Evolutionary conservation across 2,797 vertebrate species (phyloP), one percentile per base, ranked within the genome.

Genomic region (Channallabes apus): DNA sequence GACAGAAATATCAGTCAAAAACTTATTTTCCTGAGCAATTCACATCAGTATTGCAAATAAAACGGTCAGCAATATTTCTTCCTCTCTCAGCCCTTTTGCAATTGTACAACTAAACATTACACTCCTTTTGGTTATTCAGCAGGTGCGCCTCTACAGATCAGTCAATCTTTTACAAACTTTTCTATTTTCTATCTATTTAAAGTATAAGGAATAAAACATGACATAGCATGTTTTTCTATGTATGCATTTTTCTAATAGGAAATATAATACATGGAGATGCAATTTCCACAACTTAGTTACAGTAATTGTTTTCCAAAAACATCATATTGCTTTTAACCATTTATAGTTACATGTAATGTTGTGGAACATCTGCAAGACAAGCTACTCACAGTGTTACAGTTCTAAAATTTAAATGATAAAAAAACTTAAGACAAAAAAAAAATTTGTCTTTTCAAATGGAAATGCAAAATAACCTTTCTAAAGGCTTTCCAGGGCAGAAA

Each of bases 1-100:
- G 94, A 95, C 94, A 88, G 88, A 91, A 87, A 94, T 84, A 91
- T 88, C 90, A 93, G 89, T 91, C 93, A 93, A 95, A 65, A 91
- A 90, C 86, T 85, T 71, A 59, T 58, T 59, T 71, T 73, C 15
- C 69, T 46, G 67, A 73, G 24, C 32, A 18, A 46, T 29, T 58
- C 27, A 71, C 51, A 82, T 15, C 8, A 29, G 27, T 12, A 20
- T 11, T n/a, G 35, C 11, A 67, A 22, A 67, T 67, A 67, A 51
- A 67, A 79, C 46, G 54, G 6, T 75, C n/a, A 56, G 51, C 54
- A 59, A 20, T 77, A 9, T 71, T 29, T 29, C 29, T 77, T 41
- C 38, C 20, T 24, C 18, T 78, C 75, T 61, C 32, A 78, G 32
- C 38, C 7, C 11, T 24, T 32, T 58, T 61, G 58, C 32, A 79